A percentile compares a stretch with the other conserved stretches of the same genome.
Evolutionary conservation across 2,797 vertebrate genomes (phyloP).

Genomic region (Spinibarbus caldwelli): DNA sequence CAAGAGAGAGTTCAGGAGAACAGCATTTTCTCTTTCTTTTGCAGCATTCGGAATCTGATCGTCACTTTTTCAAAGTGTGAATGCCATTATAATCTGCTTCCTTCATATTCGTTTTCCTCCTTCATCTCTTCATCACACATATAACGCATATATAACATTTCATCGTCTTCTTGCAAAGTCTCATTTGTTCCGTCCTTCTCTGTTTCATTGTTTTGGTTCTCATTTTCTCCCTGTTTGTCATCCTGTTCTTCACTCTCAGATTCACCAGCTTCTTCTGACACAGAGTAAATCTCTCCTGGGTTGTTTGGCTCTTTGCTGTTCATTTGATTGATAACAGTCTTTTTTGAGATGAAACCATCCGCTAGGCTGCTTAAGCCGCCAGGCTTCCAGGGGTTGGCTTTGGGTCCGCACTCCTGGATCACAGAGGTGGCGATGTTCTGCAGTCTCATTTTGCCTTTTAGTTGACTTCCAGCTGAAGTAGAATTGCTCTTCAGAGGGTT

Average conservation of each 20-base stretch:
- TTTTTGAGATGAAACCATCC: slow-evolving; percentile 80
- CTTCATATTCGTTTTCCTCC: slow-evolving; percentile 25
- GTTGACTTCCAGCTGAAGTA: slow-evolving; percentile 72
- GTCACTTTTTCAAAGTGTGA: slow-evolving; percentile 54
- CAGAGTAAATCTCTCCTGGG: slow-evolving; percentile 84
- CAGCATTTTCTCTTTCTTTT: not conserved
- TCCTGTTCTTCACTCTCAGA: slow-evolving; percentile 57
- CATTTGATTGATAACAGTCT: slow-evolving; percentile 37
- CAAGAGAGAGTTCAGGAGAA: not conserved
- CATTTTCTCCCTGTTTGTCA: slow-evolving; percentile 22
- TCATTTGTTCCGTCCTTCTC: slow-evolving; percentile 44
- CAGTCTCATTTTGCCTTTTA: slow-evolving; percentile 86
- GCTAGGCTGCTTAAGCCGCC: slow-evolving; percentile 81
- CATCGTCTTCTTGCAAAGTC: slow-evolving; percentile 25
- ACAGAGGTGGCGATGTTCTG: slow-evolving; percentile 87
- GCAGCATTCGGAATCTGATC: slow-evolving; percentile 59
- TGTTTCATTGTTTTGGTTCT: slow-evolving; percentile 36
- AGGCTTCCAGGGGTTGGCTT: slow-evolving; percentile 73
- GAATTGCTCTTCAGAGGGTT: slow-evolving; percentile 76
- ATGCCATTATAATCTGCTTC: slow-evolving; percentile 53
- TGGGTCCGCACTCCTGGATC: slow-evolving; percentile 76
- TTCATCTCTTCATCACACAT: slow-evolving; percentile 38
- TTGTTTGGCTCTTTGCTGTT: slow-evolving; percentile 35
- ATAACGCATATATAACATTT: slow-evolving; percentile 28
- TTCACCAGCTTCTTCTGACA: slow-evolving; percentile 88